Evolutionary conservation across 2,113 vertebrate genomes (phyloP).

Genomic region (Steatornis caripensis): DNA sequence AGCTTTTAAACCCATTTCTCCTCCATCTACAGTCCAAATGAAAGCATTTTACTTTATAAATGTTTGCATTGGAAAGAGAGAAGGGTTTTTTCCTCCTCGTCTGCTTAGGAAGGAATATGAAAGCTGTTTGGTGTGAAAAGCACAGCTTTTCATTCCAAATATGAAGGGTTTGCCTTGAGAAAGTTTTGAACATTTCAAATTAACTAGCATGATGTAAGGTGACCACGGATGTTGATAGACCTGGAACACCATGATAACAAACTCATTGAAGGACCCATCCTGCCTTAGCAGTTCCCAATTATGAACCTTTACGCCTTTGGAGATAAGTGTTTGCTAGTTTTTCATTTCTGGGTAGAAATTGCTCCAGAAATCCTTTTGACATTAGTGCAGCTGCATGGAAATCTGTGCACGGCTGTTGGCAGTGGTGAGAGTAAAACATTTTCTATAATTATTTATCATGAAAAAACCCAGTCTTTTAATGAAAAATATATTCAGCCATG

Average conservation of each 20-base stretch:
- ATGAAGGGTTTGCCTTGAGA: neutral
- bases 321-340: neutral
- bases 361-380: neutral
- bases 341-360: neutral
- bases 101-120: neutral
- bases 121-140: neutral
- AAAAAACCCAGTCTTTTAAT: neutral
- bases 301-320: neutral
- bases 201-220: neutral
- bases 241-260: neutral
- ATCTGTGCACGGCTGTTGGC: neutral
- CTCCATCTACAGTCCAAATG: neutral
- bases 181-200: neutral
- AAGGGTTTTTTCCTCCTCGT: neutral
- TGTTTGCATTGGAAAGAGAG: neutral
- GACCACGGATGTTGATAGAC: neutral
- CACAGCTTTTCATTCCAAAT: neutral
- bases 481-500: neutral
- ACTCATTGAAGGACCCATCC: neutral
- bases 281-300: neutral
- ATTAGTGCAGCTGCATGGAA: neutral
- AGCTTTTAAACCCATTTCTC: neutral
- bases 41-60: neutral
- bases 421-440: neutral
- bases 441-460: neutral